Conservation (phyloP, 1,140 invertebrate genomes). For the Papilio machaon region DNA sequence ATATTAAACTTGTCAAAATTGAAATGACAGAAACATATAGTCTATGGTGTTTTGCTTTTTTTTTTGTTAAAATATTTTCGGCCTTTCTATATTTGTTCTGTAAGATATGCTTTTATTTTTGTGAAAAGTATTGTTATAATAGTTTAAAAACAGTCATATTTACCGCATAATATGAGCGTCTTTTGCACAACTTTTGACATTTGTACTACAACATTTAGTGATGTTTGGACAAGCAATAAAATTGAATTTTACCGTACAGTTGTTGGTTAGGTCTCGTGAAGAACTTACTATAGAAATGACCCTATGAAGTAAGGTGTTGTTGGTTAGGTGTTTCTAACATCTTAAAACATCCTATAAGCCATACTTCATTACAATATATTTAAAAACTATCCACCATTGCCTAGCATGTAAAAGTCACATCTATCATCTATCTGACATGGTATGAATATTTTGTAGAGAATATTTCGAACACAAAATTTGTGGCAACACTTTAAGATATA, state of each 20-base stretch:
- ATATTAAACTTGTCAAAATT: constrained; percentile 15
- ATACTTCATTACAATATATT: too few relatives aligned
- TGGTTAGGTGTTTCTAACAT: too few relatives aligned
- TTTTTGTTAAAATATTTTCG: neutral
- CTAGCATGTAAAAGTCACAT: too few relatives aligned
- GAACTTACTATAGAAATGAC: too few relatives aligned
- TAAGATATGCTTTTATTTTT: neutral
- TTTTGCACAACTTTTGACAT: neutral
- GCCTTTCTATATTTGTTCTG: neutral
- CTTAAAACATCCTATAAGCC: too few relatives aligned
- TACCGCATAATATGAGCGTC: neutral
- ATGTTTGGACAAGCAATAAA: neutral
- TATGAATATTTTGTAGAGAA: too few relatives aligned
- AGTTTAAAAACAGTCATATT: neutral
- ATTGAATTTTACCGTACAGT: neutral
- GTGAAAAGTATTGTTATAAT: neutral
- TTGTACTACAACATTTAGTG: neutral
- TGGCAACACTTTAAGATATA: neutral
- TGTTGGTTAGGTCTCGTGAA: too few relatives aligned
- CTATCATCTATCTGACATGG: too few relatives aligned
- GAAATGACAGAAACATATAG: constrained; percentile 3
- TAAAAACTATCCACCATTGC: too few relatives aligned
- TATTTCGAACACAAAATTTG: too few relatives aligned
- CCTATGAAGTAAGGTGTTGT: too few relatives aligned
- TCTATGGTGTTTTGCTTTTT: neutral